Evolutionary conservation across 2,113 vertebrate species (phyloP).

Genomic region (Poecilia latipinna): DNA sequence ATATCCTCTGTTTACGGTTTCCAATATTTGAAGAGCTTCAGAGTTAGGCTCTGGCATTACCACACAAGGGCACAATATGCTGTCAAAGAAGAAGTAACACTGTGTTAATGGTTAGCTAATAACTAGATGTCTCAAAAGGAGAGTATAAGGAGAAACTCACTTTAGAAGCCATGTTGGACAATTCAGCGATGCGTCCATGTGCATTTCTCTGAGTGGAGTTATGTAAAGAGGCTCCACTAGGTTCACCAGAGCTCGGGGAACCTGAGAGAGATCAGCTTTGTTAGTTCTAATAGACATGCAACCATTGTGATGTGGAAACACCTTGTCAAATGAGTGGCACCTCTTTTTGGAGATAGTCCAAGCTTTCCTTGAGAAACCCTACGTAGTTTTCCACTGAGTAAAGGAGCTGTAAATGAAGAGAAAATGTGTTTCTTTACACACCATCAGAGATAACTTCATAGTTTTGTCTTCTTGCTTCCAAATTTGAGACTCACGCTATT

Average conservation of each 20-base stretch:
- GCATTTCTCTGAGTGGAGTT: constrained; percentile 78
- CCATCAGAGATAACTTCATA: not conserved
- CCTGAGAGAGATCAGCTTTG: constrained; percentile 69
- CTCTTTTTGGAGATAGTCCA: constrained; percentile 88
- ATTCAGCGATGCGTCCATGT: constrained; percentile 69
- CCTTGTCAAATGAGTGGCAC: constrained; percentile 53
- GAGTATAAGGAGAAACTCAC: constrained; percentile 56
- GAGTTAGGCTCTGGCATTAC: constrained; percentile 77
- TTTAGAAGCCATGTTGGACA: constrained; percentile 83
- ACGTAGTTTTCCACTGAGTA: constrained; percentile 83
- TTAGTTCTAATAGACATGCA: constrained; percentile 3
- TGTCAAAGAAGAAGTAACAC: constrained; percentile 54
- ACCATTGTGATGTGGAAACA: not conserved
- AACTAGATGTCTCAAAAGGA: not conserved
- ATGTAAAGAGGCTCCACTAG: constrained; percentile 83
- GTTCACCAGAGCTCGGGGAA: constrained; percentile 89
- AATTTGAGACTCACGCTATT: constrained; percentile 82
- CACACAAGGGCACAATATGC: constrained; percentile 86
- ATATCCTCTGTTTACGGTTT: constrained; percentile 76
- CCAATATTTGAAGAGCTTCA: constrained; percentile 75
- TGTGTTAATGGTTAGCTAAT: not conserved
- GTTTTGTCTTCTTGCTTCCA: not conserved
- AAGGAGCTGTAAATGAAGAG: constrained; percentile 71
- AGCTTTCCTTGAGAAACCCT: constrained; percentile 76
- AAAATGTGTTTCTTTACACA: not conserved